A percentile compares a stretch with the other conserved stretches of the same genome.
These are phyloP conservation scores for Zaprionus davidi DNA, from an alignment of 1,140 invertebrate genomes.

Conservation along the genomic window DNA sequence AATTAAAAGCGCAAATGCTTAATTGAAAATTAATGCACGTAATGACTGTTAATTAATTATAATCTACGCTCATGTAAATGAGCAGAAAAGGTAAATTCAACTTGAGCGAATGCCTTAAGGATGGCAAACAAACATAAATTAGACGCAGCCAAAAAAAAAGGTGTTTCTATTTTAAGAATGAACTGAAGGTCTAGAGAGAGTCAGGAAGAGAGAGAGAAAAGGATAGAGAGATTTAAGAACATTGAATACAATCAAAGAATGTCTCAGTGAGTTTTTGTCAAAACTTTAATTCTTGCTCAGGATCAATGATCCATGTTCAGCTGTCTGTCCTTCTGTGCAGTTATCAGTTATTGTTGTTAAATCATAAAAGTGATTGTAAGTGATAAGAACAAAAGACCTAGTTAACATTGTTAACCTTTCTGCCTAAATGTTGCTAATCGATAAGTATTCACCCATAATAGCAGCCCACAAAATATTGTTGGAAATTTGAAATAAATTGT, in stretches of 20 bases:
- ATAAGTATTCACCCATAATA: no score
- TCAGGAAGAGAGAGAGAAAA: background rate
- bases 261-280: no score
- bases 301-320: no score
- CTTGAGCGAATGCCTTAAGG: background rate
- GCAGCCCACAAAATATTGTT: background rate
- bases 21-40: constrained; percentile 12
- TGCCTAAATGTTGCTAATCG: no score
- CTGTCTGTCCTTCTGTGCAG: no score
- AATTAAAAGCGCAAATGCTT: constrained; percentile 8
- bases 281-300: no score
- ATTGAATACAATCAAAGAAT: background rate
- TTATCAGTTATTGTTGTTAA: no score
- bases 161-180: background rate
- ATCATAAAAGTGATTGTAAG: no score
- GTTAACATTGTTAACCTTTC: no score
- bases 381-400: no score
- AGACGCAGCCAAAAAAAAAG: background rate
- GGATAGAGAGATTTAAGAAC: background rate
- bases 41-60: constrained; percentile 12
- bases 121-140: background rate
- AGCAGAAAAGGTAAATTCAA: background rate
- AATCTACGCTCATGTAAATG: background rate
- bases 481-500: background rate
- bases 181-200: background rate